phyloP scores from a whole-genome alignment of 2,797 vertebrate genomes.

The Pseudochromis fuscus region DNA sequence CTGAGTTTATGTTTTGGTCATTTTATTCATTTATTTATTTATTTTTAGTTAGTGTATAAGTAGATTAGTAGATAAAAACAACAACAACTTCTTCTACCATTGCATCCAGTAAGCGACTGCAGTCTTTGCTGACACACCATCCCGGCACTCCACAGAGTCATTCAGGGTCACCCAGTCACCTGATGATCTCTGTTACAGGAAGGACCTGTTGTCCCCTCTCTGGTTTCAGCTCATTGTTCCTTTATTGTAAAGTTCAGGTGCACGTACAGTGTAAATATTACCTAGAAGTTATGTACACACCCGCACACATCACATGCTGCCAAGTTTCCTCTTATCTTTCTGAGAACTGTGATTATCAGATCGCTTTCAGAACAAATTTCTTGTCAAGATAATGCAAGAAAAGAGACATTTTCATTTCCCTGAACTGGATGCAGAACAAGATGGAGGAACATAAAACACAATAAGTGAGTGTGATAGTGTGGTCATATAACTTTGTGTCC shows the following conservation, averaged over 20 bases:
- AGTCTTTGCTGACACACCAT: slow-evolving; percentile 28
- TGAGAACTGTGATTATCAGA: not conserved
- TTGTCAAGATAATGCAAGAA: not conserved
- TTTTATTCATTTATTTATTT: too few relatives aligned
- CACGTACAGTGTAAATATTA: not conserved
- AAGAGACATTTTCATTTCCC: too few relatives aligned
- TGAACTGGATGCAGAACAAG: not conserved
- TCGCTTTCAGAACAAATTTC: not conserved
- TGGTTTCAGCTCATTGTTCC: slow-evolving; percentile 39
- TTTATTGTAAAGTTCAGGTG: slow-evolving; percentile 10
- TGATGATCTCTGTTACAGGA: slow-evolving; percentile 57
- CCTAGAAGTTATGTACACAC: not conserved
- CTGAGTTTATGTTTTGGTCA: too few relatives aligned
- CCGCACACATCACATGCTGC: not conserved
- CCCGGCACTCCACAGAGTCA: slow-evolving; percentile 9
- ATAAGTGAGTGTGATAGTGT: not conserved
- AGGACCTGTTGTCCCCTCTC: slow-evolving; percentile 32
- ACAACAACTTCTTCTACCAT: too few relatives aligned
- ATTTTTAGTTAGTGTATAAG: too few relatives aligned
- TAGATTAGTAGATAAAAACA: too few relatives aligned
- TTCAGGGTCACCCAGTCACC: slow-evolving; percentile 37
- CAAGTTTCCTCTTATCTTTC: not conserved
- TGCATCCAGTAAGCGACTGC: slow-evolving; percentile 21
- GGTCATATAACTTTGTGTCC: not conserved
- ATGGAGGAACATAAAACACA: not conserved